Base-by-base conservation (phyloP, 2,113 vertebrate species). In the Coracopsis vasa region DNA sequence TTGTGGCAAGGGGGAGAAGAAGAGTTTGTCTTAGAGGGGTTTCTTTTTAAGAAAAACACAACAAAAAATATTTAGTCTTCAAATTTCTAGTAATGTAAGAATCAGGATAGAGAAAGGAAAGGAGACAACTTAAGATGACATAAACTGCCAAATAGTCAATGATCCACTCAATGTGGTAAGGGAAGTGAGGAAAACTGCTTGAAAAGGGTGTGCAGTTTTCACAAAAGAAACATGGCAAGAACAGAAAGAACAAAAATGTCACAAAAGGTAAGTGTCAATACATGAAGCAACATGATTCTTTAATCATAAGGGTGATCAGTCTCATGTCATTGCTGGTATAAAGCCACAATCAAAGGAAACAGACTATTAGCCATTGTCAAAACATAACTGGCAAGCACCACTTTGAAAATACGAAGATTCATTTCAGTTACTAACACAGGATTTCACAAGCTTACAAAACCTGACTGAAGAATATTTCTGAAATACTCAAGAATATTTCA, bases 1-100 rank as follows among this genome's bases (percentile, higher is more conserved):
- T 11, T 27, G 15, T 58, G 56, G 33, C 4, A 2, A 7, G 12
- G 16, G 3, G 2, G 13, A 7, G 1, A 11, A 10, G 29, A 66
- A 42, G 23, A 44, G 50, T 42, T 92, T 41, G 9, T 61, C 45
- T 54, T n/a, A 16, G 16, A 37, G 10, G 4, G 10, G 10, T 24
- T 53, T 92, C 18, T 64, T 83, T 71, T 33, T 24, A 70, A 81
- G 62, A 70, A 87, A 80, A 86, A 54, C 2, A n/a, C 7, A 47
- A 71, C 23, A 80, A 19, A n/a, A 60, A 90, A 61, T 19, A 41
- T 3, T 23, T 33, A 13, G 23, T 62, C 42, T 48, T 86, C 27
- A n/a, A 24, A 48, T 54, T 75, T 37, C 51, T 71, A n/a, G 19
- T 69, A 41, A 62, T 1, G 1, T 20, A 67, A n/a, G 10, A 11